Percentiles rank a stretch among this genome's conserved stretches.
phyloP scores from a whole-genome alignment of 2,113 vertebrate genomes.

The Campylomormyrus tamandua region DNA sequence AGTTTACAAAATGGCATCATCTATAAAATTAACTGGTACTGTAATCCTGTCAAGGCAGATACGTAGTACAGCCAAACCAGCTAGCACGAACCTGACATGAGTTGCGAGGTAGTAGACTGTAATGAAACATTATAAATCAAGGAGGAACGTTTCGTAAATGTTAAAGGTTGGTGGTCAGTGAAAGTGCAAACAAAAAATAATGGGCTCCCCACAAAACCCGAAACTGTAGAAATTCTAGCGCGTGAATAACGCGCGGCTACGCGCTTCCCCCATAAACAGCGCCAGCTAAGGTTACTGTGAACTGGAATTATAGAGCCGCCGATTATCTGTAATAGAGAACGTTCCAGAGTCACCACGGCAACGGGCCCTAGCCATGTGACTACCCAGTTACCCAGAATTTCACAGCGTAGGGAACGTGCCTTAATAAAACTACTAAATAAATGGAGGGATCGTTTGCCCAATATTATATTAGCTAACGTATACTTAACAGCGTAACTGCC shows the following conservation, averaged over 20 bases:
- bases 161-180: background rate
- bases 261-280: background rate
- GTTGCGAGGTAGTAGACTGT: background rate
- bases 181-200: background rate
- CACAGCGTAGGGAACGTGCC: background rate
- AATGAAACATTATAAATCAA: background rate
- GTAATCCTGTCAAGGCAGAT: background rate
- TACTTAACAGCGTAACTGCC: background rate
- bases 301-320: background rate
- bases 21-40: background rate
- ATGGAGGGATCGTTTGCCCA: background rate
- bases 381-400: background rate
- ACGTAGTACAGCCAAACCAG: background rate
- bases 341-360: constrained; percentile 14
- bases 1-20: background rate
- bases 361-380: constrained; percentile 4
- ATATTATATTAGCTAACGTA: background rate
- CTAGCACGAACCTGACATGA: background rate
- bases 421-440: background rate
- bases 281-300: background rate
- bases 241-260: background rate
- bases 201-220: background rate
- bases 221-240: background rate
- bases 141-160: background rate
- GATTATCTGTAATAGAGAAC: background rate